phyloP scores from a whole-genome alignment of 2,797 vertebrate species.

The Esox lucius region DNA sequence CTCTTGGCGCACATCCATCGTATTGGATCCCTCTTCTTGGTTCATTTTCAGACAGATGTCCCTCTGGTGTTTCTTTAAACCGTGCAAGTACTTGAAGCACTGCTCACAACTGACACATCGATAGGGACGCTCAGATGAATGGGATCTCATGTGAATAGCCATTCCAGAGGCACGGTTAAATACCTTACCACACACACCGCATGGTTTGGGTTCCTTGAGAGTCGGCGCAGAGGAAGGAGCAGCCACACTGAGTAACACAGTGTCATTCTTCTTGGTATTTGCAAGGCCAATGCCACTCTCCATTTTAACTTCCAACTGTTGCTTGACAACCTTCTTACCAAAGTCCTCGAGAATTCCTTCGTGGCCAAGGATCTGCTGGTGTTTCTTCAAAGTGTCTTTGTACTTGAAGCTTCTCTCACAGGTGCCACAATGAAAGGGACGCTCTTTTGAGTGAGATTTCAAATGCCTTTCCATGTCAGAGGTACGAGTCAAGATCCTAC shows the following conservation, averaged over 20 bases:
- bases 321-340: conserved; percentile 65
- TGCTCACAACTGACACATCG: conserved; percentile 71
- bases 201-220: conserved; percentile 50
- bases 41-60: conserved; percentile 68
- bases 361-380: conserved; percentile 72
- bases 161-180: conserved; percentile 67
- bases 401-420: conserved; percentile 76
- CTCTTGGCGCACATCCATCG: background rate
- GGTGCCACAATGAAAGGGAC: conserved; percentile 64
- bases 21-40: background rate
- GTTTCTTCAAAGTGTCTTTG: conserved; percentile 72
- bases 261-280: conserved; percentile 11
- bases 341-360: conserved; percentile 67
- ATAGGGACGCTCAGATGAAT: conserved; percentile 69
- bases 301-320: conserved; percentile 57
- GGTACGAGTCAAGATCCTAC: conserved; percentile 59
- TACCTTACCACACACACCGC: conserved; percentile 53
- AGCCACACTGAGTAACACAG: fast-evolving
- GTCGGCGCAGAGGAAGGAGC: conserved; percentile 3
- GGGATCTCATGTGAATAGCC: conserved; percentile 69
- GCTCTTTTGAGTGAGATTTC: conserved; percentile 67
- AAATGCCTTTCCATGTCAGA: conserved; percentile 69
- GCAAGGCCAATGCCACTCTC: conserved; percentile 11
- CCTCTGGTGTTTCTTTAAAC: conserved; percentile 71
- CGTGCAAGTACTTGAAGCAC: conserved; percentile 72